Base-by-base conservation (phyloP, 2,113 vertebrate species). In the Hypanus sabinus region DNA sequence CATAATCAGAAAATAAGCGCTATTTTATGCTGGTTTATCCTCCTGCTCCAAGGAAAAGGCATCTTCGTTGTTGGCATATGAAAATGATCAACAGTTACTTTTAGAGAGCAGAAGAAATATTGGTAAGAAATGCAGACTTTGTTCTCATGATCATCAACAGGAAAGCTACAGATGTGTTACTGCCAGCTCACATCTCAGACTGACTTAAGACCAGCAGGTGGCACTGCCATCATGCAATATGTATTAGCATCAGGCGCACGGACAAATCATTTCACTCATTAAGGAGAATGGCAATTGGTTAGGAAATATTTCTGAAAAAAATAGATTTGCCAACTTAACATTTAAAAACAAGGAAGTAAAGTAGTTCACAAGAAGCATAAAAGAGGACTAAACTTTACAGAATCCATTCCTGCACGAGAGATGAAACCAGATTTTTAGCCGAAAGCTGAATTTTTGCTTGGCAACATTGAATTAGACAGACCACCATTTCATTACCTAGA, bases 201-300 rank as follows among this genome's bases (percentile, higher is more conserved):
- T 36, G 88, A 91, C 20, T 33, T 36, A 36, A 18, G 0, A 70
- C 70, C 91, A 93, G 65, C 27, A 93, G 91, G 91, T 93, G 91
- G 91, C 91, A 73, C 20, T 93, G 22, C 71, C 91, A 73, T 73
- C 91, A 70, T 73, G 91, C 91, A 93, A 65, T 90, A 33, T 90
- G 60, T 68, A 55, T 55, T 20, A 92, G 90, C 55, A 14, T 75
- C 70, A 14, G 1, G 38, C 62, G 30, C 71, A 55, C 20, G 88
- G 62, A 92, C 36, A 38, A 36, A 36, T 9, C 18, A 16, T 38
- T 71, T 70, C 20, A 91, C 36, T 92, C 2, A 88, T n/a, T 12
- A 88, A 71, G 10, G 11, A 73, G 65, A 27, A 12, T n/a, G 22
- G n/a, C 14, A 0, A 5, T 68, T 20, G 1, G 9, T 27, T 1